These are phyloP conservation scores for Eupeodes luniger DNA, from an alignment of 2,888 invertebrate species.

Conservation along the genomic window DNA sequence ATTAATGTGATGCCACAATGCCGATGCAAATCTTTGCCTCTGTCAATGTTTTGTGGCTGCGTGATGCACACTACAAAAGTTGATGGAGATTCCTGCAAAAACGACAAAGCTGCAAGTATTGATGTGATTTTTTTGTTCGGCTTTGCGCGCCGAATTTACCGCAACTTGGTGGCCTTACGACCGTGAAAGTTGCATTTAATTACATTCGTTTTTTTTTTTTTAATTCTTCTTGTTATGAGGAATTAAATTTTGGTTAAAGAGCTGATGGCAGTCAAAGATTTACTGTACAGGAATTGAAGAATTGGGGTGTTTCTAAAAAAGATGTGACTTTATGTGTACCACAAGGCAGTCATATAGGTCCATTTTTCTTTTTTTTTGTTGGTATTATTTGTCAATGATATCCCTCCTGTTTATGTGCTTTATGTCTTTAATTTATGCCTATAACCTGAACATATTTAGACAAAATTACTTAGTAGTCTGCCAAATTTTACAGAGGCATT, in stretches of 20 bases:
- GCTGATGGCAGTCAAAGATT: not conserved
- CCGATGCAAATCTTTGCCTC: constrained; percentile 48
- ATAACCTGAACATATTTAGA: too few species aligned
- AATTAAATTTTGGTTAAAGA: not conserved
- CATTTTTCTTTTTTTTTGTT: too few species aligned
- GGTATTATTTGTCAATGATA: too few species aligned
- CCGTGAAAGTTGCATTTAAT: constrained; percentile 75
- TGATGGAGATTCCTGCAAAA: too few species aligned
- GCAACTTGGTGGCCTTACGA: constrained; percentile 61
- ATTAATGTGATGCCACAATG: constrained; percentile 60
- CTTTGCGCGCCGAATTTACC: constrained; percentile 31
- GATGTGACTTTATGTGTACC: too few species aligned
- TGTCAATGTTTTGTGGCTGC: constrained; percentile 38
- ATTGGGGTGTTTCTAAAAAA: too few species aligned
- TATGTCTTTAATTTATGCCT: too few species aligned
- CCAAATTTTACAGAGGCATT: too few species aligned
- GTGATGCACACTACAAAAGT: not conserved
- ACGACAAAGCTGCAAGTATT: not conserved
- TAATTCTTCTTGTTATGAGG: not conserved
- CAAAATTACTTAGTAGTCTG: too few species aligned
- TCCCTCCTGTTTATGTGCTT: too few species aligned
- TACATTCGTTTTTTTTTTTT: constrained; percentile 48
- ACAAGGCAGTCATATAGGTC: too few species aligned
- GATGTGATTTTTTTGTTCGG: not conserved
- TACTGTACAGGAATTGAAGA: not conserved